Base-by-base conservation (phyloP, 2,797 vertebrate genomes). In the Poeciliopsis infans region DNA sequence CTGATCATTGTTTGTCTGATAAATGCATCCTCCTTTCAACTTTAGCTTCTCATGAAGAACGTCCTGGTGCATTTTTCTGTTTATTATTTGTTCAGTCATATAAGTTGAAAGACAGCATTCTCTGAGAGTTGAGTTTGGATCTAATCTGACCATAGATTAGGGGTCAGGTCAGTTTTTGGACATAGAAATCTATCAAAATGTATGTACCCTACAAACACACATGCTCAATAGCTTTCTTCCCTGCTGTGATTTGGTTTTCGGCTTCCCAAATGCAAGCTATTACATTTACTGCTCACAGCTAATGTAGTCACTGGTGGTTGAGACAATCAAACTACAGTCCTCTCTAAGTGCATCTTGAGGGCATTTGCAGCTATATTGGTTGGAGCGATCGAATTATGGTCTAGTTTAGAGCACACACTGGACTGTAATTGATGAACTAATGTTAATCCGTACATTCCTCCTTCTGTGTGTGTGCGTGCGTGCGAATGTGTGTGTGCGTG, bases 331-430 rank as follows among this genome's bases (percentile, higher is more conserved):
- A 79, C 71, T n/a, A 11, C 41, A 47, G 79, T 41, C 75, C 69
- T 59, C 33, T 82, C 66, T 82, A 57, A 76, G 81, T 76, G 74
- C 81, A 59, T 82, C 84, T 79, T 43, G 12, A 74, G 82, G 85
- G 76, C 86, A 81, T 78, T 70, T 80, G 46, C 76, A 74, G 64
- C 78, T 86, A 61, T 76, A 49, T 31, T 80, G 79, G 59, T 72
- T 2, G 66, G 13, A 85, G 74, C 49, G 31, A 89, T 88, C 88
- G 55, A 72, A 88, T 91, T 84, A 88, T n/a, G 1, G 7, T 49
- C 45, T 76, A 74, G 76, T 83, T 66, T 84, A 53, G 76, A 81
- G 45, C 74, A 77, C 49, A 81, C 72, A 68, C 43, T 59, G 77
- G 74, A 68, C 43, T 64, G 36, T 83, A 88, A 83, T 47, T 76